phyloP scores from a whole-genome alignment of 2,888 invertebrate genomes.

The Cotesia congregata region DNA sequence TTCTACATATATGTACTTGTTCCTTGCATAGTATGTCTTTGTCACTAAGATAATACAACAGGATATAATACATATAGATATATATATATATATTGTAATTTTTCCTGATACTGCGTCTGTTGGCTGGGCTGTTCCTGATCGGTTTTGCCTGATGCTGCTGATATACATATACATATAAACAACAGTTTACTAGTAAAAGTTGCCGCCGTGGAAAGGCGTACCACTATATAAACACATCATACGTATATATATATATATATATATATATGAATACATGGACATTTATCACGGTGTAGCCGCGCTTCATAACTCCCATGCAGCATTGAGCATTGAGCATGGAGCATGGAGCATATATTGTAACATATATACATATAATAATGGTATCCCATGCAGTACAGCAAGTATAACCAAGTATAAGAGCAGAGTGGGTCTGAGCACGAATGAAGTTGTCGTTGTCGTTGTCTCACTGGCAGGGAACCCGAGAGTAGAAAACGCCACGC shows the following conservation, averaged over 20 bases:
- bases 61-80: too few species aligned
- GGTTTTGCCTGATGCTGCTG: neutral
- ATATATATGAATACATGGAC: slow-evolving; percentile 18
- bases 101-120: too few species aligned
- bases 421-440: slow-evolving; percentile 53
- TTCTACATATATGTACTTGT: neutral
- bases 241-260: slow-evolving; percentile 10
- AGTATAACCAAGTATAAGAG: neutral
- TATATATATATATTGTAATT: too few species aligned
- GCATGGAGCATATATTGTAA: slow-evolving; percentile 15
- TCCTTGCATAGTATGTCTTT: neutral
- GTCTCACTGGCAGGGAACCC: slow-evolving; percentile 53
- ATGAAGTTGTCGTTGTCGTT: slow-evolving; percentile 70
- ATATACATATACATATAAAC: slow-evolving; percentile 1
- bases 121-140: neutral
- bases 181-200: slow-evolving; percentile 37
- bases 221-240: slow-evolving; percentile 27
- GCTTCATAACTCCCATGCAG: slow-evolving; percentile 63
- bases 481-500: slow-evolving; percentile 48
- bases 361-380: slow-evolving; percentile 14
- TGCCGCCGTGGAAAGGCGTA: slow-evolving; percentile 34
- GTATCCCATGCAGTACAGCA: slow-evolving; percentile 5
- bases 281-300: slow-evolving; percentile 47
- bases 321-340: slow-evolving; percentile 2
- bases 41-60: neutral